Percentiles rank a stretch among this genome's conserved stretches.
Conservation (phyloP, 2,113 vertebrate genomes). For the Otis tarda region DNA sequence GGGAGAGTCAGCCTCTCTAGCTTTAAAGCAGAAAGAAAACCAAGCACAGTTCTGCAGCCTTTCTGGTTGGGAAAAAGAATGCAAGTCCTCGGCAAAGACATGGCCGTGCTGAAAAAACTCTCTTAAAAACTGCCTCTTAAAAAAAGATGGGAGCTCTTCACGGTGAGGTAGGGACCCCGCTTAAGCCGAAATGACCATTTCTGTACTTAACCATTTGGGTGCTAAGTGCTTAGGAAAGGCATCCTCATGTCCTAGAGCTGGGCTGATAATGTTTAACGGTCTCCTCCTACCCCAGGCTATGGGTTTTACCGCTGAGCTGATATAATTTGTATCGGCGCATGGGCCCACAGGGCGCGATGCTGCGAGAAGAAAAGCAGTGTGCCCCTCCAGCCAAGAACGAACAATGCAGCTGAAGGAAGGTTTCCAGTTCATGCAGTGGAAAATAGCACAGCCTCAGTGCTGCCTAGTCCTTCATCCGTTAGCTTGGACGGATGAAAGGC, state of each 20-base stretch:
- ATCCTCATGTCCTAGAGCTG: background rate
- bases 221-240: background rate
- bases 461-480: background rate
- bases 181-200: rapidly evolving
- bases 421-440: background rate
- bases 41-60: background rate
- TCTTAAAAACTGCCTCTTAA: background rate
- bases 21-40: background rate
- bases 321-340: background rate
- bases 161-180: background rate
- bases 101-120: background rate
- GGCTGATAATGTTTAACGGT: background rate
- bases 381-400: background rate
- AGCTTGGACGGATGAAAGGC: background rate
- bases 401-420: background rate
- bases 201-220: background rate
- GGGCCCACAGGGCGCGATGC: background rate
- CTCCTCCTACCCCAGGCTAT: background rate
- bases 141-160: background rate
- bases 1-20: background rate
- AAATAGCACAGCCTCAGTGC: background rate
- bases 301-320: background rate
- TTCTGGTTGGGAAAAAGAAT: background rate
- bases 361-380: background rate
- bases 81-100: background rate